Evolutionary conservation across 1,140 invertebrate genomes (phyloP).

Genomic region (Drosophila watanabei): DNA sequence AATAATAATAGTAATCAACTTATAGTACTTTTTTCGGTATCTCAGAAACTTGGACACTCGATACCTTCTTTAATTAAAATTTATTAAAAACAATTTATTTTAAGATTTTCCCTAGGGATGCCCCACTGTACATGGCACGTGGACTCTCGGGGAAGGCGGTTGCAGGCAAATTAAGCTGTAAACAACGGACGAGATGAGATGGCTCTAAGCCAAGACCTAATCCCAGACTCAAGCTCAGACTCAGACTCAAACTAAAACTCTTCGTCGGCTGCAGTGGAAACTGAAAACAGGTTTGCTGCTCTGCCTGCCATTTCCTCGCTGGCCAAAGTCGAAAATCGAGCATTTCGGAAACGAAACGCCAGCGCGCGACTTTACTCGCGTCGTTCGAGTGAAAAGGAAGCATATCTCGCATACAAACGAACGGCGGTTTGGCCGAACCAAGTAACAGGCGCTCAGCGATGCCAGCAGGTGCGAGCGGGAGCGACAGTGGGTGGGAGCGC

Average conservation of each 20-base stretch:
- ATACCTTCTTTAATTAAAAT: not conserved
- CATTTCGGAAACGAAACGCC: conserved; percentile 50
- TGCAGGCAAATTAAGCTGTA: conserved; percentile 78
- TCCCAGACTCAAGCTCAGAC: not conserved
- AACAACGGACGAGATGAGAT: conserved; percentile 62
- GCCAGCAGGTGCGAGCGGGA: conserved; percentile 13
- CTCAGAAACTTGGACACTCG: not conserved
- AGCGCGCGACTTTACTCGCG: conserved; percentile 66
- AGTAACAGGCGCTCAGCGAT: conserved; percentile 68
- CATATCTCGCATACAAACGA: conserved; percentile 75
- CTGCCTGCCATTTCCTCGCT: conserved; percentile 7
- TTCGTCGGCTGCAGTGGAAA: conserved; percentile 33
- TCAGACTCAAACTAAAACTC: conserved; percentile 12
- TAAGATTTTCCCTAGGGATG: not conserved
- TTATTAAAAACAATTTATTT: too few species aligned
- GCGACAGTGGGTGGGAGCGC: conserved; percentile 34
- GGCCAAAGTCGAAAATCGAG: conserved; percentile 37
- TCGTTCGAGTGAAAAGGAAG: conserved; percentile 59
- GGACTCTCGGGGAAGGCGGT: conserved; percentile 36
- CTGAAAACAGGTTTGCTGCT: conserved; percentile 27
- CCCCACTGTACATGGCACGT: conserved; percentile 61
- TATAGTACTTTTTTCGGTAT: not conserved
- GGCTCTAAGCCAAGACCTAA: conserved; percentile 25
- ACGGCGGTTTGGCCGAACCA: conserved; percentile 78
- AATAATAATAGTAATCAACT: not conserved